Base-by-base conservation (phyloP, 2,888 invertebrate species). In the Drosophila eohydei region DNA sequence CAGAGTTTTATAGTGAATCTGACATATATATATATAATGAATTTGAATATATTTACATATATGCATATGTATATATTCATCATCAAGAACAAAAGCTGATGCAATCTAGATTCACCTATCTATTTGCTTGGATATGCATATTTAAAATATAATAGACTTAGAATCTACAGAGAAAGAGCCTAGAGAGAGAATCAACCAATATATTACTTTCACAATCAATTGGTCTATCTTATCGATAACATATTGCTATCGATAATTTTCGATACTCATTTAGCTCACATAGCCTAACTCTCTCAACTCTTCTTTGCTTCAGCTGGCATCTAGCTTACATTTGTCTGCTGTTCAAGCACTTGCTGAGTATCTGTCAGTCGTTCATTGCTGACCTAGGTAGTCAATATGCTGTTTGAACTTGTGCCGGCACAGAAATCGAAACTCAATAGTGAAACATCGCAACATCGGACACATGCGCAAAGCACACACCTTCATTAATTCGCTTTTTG, bases 401-500 rank as follows among this genome's bases (percentile, higher is more conserved):
- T 48, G 48, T 58, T 87, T 80, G 74, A 85, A 77, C 81, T 87
- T 82, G 54, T 72, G 86, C 81, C 86, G 84, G 81, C 80, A 52
- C 38, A 43, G 44, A 66, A 56, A 61, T 66, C 58, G 67, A 68
- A 66, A 43, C 67, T 58, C 48, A 36, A 62, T 48, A 62, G 56
- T 38, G 44, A 56, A 48, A 75, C 75, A 75, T 72, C 46, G 76
- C 59, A 58, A 58, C 69, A 61, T 68, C 72, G 73, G 70, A 66
- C 73, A 81, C 80, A 81, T 72, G 72, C 66, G 71, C 80, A 70
- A 55, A 50, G 62, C 62, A 57, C 48, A 50, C 64, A 77, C 79
- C 82, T 77, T 84, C 81, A 88, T 87, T 87, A 83, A 83, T 83
- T 88, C 87, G 74, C 69, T 62, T 70, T 86, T 87, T 87, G 89